phyloP scores from a whole-genome alignment of 2,797 vertebrate species.

The Coregonus sp. region DNA sequence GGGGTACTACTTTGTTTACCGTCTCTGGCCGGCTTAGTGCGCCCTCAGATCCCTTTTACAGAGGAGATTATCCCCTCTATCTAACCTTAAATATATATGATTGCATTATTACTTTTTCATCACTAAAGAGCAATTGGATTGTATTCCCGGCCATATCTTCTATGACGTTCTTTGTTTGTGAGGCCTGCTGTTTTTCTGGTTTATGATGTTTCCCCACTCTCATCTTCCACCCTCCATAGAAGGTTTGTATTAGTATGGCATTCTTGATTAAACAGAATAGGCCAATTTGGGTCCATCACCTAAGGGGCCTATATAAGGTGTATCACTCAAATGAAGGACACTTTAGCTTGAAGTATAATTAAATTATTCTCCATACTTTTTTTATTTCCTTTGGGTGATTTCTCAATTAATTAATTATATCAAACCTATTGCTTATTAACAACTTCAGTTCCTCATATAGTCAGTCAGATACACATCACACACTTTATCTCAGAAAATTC shows the following conservation, averaged over 20 bases:
- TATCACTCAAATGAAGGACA: background rate
- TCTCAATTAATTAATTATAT: no score
- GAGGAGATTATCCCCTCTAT: slow-evolving; percentile 60
- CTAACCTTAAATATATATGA: slow-evolving; percentile 64
- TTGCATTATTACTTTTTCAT: slow-evolving; percentile 27
- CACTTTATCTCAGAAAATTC: no score
- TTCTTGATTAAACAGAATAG: background rate
- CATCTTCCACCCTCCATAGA: background rate
- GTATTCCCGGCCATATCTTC: slow-evolving; percentile 29
- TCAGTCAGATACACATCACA: no score
- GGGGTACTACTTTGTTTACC: no score
- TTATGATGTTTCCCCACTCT: background rate
- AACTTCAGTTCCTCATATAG: no score
- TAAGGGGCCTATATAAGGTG: background rate
- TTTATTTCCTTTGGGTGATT: no score
- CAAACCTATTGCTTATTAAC: no score
- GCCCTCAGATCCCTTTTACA: slow-evolving; percentile 61
- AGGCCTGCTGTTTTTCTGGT: slow-evolving; percentile 14
- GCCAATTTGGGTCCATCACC: background rate
- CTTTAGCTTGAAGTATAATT: background rate
- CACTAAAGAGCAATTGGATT: no score
- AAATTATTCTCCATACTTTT: background rate
- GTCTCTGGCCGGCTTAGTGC: no score
- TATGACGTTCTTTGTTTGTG: slow-evolving; percentile 35
- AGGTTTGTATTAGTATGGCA: background rate